Conservation (phyloP, 2,888 invertebrate species). For the Tetramorium bicarinatum region DNA sequence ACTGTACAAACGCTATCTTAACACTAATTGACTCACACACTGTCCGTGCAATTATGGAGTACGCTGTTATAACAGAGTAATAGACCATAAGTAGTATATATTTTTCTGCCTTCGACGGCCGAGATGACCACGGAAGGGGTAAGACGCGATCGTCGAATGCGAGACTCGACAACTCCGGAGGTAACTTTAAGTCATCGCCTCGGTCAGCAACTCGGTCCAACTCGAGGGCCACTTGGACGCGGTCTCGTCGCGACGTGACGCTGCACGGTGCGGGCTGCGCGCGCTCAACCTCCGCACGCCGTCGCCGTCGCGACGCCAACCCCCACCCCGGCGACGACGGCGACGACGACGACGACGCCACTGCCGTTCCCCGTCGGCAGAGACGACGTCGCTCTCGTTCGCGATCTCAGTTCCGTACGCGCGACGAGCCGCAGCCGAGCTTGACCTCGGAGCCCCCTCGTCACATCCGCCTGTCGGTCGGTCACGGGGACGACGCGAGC, state of each 20-base stretch:
- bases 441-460: conserved; percentile 66
- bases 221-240: conserved; percentile 19
- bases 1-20: not conserved
- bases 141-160: not conserved
- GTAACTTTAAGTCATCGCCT: conserved; percentile 23
- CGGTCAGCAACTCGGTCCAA: conserved; percentile 30
- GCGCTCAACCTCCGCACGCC: conserved; percentile 23
- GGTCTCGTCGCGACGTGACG: conserved; percentile 1
- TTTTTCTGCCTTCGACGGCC: not conserved
- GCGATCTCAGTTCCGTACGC: conserved; percentile 82
- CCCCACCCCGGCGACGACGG: conserved; percentile 21
- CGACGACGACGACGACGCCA: conserved; percentile 10
- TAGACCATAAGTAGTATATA: not conserved
- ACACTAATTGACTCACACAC: not conserved
- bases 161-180: not conserved
- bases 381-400: conserved; percentile 69
- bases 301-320: conserved; percentile 39
- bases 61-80: not conserved
- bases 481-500: conserved; percentile 37
- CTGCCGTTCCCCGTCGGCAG: conserved; percentile 58
- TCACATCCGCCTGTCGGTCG: conserved; percentile 38
- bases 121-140: not conserved
- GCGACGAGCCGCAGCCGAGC: conserved; percentile 78
- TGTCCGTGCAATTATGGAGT: not conserved
- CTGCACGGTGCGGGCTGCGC: conserved; percentile 32